Evolutionary conservation across 2,113 vertebrate genomes (phyloP).

Genomic region (Brienomyrus longianalis): DNA sequence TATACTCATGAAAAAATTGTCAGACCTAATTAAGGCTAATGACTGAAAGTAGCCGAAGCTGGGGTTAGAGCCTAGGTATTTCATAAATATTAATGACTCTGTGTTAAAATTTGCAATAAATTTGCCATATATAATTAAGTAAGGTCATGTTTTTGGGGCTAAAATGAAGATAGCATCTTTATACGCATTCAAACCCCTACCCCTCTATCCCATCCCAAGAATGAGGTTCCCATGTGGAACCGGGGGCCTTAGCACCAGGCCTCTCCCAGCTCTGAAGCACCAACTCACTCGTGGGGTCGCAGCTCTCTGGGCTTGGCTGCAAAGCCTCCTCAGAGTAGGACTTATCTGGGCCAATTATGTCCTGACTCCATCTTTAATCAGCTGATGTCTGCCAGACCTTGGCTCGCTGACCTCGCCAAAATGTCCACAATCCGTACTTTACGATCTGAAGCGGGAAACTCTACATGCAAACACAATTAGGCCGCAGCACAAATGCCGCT

Average conservation of each 20-base stretch:
- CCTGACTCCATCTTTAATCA: conserved; percentile 1
- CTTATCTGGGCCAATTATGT: background rate
- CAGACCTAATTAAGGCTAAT: background rate
- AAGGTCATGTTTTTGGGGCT: background rate
- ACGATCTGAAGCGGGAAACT: background rate
- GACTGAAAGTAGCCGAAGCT: background rate
- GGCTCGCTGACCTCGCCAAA: background rate
- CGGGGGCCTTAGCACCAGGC: background rate
- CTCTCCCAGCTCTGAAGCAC: background rate
- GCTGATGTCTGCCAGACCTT: background rate
- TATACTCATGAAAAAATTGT: background rate
- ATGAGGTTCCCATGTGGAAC: background rate
- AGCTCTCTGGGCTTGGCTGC: background rate
- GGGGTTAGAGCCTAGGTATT: background rate
- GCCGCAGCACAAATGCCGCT: background rate
- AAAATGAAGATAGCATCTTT: background rate
- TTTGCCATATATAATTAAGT: background rate
- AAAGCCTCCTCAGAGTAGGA: background rate
- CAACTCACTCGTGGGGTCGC: background rate
- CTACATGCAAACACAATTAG: conserved; percentile 1
- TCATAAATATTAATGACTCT: background rate
- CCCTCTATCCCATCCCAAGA: background rate
- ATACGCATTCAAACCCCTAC: background rate
- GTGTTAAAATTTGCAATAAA: background rate
- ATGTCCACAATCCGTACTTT: background rate